phyloP scores from a whole-genome alignment of 2,888 invertebrate genomes.

The Troides oblongomaculatus region DNA sequence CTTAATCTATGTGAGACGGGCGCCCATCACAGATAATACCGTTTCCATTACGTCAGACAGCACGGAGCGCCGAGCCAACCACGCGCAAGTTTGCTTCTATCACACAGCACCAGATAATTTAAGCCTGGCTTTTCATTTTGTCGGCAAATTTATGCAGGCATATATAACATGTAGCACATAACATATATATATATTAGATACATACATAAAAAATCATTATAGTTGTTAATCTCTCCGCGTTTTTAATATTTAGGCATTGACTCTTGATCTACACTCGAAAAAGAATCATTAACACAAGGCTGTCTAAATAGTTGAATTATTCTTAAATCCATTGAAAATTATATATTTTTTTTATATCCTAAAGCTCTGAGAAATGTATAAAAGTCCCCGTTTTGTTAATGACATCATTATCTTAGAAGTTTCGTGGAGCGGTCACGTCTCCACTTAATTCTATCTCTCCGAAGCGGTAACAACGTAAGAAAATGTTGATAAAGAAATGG shows the following conservation, averaged over 20 bases:
- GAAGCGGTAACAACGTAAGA: slow-evolving; percentile 7
- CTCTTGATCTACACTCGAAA: no score
- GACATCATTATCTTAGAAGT: slow-evolving; percentile 23
- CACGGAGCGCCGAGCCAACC: neutral
- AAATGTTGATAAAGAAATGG: slow-evolving; percentile 23
- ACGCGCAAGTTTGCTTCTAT: neutral
- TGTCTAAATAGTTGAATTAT: no score
- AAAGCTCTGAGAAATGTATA: neutral
- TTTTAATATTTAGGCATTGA: no score
- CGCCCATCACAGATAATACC: slow-evolving; percentile 13
- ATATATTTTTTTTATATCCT: neutral
- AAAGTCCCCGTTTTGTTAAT: slow-evolving; percentile 10
- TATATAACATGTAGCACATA: no score
- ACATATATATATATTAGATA: no score
- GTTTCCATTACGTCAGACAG: slow-evolving; percentile 8
- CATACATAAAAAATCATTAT: no score
- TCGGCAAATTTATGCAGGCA: neutral
- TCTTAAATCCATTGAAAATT: neutral
- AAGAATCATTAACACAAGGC: no score
- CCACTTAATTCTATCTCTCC: slow-evolving; percentile 23
- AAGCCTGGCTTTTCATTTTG: neutral
- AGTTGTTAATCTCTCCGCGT: no score
- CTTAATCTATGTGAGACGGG: neutral
- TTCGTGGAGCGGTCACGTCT: slow-evolving; percentile 24
- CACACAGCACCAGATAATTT: slow-evolving; percentile 10